Conservation (phyloP, 2,113 vertebrate genomes). For the Chamaetylas fuelleborni region DNA sequence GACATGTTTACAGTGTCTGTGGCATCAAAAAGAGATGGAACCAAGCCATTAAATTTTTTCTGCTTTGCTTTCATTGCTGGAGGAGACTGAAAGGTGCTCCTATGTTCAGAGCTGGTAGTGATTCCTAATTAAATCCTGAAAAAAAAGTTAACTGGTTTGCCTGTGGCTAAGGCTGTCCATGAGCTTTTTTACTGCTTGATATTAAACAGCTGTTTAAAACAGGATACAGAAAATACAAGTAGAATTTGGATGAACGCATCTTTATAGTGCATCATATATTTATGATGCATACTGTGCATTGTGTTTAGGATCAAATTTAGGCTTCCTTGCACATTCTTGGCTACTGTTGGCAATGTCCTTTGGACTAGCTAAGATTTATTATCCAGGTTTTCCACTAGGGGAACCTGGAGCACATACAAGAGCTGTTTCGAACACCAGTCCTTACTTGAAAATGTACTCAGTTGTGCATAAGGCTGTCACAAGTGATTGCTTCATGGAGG, state of each 20-base stretch:
- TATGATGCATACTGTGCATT: background rate
- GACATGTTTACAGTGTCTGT: background rate
- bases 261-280: background rate
- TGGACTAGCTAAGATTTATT: background rate
- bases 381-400: background rate
- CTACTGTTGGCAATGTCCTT: background rate
- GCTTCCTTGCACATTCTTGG: background rate
- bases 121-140: background rate
- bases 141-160: background rate
- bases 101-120: background rate
- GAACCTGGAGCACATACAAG: background rate
- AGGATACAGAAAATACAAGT: background rate
- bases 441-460: background rate
- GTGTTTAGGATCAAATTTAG: background rate
- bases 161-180: background rate
- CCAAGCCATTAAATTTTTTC: background rate
- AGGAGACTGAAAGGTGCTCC: background rate
- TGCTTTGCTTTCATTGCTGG: background rate
- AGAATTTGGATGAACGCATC: background rate
- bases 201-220: background rate
- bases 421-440: background rate
- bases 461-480: background rate
- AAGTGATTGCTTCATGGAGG: background rate
- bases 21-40: background rate
- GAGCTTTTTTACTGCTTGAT: background rate